Evolutionary conservation across 2,113 vertebrate genomes (phyloP).

Genomic region (Mustelus asterias): DNA sequence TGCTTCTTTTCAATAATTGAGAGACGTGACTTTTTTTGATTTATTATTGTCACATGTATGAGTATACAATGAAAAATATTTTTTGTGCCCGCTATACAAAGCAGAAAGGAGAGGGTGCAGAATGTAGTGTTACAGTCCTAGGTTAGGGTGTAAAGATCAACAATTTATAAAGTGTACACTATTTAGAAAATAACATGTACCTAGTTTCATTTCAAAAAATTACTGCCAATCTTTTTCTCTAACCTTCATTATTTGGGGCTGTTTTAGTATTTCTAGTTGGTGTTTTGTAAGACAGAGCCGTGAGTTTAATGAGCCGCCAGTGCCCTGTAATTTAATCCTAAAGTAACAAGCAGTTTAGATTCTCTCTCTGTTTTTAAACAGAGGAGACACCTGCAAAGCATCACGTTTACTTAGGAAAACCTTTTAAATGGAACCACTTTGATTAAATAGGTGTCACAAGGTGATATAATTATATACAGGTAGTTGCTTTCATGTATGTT

Average conservation of each 20-base stretch:
- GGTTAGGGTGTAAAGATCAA: no score
- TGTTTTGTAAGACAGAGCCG: not conserved
- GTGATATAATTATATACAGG: not conserved
- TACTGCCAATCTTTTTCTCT: not conserved
- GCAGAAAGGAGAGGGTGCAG: no score
- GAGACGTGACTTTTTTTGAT: not conserved
- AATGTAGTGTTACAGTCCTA: no score
- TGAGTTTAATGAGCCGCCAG: not conserved
- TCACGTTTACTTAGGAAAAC: not conserved
- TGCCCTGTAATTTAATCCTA: not conserved
- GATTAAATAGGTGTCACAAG: not conserved
- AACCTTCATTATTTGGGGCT: not conserved
- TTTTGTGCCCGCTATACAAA: no score
- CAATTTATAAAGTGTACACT: not conserved
- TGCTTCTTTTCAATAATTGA: not conserved
- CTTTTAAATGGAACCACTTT: not conserved
- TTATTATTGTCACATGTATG: no score
- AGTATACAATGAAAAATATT: no score
- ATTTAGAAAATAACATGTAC: not conserved
- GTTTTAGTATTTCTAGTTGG: not conserved
- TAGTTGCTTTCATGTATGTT: not conserved
- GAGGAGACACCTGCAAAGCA: slow-evolving; percentile 1
- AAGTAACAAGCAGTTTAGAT: not conserved
- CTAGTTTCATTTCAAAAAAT: not conserved
- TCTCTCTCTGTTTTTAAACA: not conserved